Conservation (phyloP, 2,113 vertebrate species). For the Vulpes lagopus region DNA sequence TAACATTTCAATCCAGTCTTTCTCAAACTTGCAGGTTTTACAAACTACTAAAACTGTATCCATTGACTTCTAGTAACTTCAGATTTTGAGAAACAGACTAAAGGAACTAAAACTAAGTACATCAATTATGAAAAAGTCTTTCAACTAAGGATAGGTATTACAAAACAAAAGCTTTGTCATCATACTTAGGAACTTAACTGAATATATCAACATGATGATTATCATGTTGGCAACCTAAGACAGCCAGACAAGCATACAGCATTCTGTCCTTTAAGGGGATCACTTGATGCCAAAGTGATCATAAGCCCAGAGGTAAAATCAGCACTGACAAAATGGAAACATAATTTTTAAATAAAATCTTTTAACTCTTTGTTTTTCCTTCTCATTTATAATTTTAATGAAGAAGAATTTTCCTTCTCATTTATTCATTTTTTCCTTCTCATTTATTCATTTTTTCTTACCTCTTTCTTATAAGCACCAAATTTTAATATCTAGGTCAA, state of each 20-base stretch:
- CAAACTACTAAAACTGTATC: constrained; percentile 7
- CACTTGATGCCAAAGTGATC: background rate
- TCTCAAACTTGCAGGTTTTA: background rate
- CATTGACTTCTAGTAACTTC: background rate
- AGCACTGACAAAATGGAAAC: background rate
- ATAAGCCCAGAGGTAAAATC: background rate
- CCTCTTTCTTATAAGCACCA: no score
- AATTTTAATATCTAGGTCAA: no score
- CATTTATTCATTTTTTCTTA: no score
- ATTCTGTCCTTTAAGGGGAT: background rate
- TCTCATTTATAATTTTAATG: no score
- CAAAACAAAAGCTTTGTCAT: background rate
- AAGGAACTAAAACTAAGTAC: constrained; percentile 33
- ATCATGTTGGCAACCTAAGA: background rate
- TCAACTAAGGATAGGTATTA: background rate
- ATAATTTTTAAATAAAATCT: constrained; percentile 1
- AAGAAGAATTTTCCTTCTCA: no score
- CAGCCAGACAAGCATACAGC: background rate
- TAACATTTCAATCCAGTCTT: background rate
- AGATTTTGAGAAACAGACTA: constrained; percentile 7
- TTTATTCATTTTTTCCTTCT: no score
- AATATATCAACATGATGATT: background rate
- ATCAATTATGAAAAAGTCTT: background rate
- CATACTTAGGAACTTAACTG: background rate
- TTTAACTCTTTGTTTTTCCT: no score